Evolutionary conservation across 2,888 invertebrate species (phyloP), one percentile per base, ranked within the genome.

Genomic region (Abrostola triplasia): DNA sequence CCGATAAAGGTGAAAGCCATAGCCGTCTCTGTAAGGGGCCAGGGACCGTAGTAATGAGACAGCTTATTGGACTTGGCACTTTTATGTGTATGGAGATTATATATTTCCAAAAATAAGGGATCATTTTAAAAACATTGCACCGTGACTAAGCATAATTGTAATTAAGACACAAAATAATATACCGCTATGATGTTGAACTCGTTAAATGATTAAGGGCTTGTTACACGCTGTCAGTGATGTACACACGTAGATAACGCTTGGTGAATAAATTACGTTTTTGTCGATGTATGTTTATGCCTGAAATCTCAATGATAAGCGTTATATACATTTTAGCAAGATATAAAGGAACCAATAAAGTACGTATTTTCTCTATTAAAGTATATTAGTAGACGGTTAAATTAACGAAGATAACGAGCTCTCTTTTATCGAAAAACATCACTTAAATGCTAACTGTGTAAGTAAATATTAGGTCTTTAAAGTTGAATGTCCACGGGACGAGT

Each of bases 141-240:
- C 24, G 1, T 24, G 24, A 24, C 4, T 24, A 24, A 24, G 4
- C 24, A 24, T 24, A 24, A 2, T n/a, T n/a, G n/a, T n/a, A n/a
- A n/a, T n/a, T n/a, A n/a, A n/a, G n/a, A n/a, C n/a, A n/a, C n/a
- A n/a, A 24, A 24, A 24, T 24, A 13, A 44, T 44, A 44, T 41
- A 11, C 41, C 11, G 41, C 44, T 8, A 13, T 44, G 7, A 44
- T 44, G 13, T 13, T 44, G 12, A 24, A 24, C 24, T 24, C 24
- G 4, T 44, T 4, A 44, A 44, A 44, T 44, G 44, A 9, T 44
- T 9, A 12, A 44, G 44, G 12, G 44, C 13, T 8, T 13, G 44
- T 13, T 44, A 13, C 13, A 8, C 13, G 44, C 13, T 44, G 13
- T 44, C 42, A 6, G 50, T 66, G 61, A 66, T 66, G 61, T 44